These are phyloP conservation scores for Anhinga anhinga DNA, from an alignment of 2,113 vertebrate species.

Conservation along the genomic window DNA sequence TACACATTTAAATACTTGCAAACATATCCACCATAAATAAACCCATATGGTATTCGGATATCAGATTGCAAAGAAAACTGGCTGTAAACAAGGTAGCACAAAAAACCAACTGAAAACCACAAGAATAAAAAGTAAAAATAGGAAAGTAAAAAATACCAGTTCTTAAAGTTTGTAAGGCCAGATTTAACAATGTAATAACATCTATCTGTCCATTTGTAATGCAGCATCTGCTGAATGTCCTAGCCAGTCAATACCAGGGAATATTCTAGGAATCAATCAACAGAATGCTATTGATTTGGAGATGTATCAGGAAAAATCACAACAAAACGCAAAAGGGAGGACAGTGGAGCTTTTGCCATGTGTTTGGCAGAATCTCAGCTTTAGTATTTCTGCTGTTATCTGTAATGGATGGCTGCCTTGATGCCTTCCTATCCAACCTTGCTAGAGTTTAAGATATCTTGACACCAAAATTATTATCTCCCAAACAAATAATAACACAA, in stretches of 20 bases:
- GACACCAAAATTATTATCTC: not conserved
- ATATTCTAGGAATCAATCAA: not conserved
- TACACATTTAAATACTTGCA: not conserved
- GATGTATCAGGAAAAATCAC: not conserved
- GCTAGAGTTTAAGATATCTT: not conserved
- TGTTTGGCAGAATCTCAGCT: not conserved
- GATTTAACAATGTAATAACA: not conserved
- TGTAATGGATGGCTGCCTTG: not conserved
- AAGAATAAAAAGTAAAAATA: not conserved
- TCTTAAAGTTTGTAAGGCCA: not conserved
- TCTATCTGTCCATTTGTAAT: not conserved
- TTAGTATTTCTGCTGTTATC: not conserved
- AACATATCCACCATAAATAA: not conserved
- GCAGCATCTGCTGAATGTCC: not conserved
- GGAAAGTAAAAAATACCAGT: not conserved
- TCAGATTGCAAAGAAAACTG: not conserved
- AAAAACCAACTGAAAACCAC: not conserved
- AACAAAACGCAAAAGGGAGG: not conserved
- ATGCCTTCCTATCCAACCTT: not conserved
- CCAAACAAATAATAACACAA: not conserved
- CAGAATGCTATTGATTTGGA: not conserved
- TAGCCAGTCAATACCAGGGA: not conserved
- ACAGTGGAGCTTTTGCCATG: not conserved
- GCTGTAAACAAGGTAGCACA: not conserved
- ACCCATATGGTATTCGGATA: not conserved